Base-by-base conservation (phyloP, 2,113 vertebrate species). In the Tinamus guttatus region DNA sequence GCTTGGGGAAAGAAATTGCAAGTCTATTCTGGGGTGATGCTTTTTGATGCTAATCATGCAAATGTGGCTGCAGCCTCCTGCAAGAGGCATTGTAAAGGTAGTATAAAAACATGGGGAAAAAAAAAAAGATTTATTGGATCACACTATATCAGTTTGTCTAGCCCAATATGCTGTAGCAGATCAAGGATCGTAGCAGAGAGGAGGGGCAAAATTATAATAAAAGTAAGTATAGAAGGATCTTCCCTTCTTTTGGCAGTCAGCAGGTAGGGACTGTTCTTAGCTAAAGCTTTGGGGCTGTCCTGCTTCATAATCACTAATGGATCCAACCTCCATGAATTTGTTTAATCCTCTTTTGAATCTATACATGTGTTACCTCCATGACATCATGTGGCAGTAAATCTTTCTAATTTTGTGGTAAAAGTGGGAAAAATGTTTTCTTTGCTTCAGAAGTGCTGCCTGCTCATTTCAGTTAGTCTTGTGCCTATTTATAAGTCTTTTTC, bases 321-420 rank as follows among this genome's bases (percentile, higher is more conserved):
- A 30, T 95, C 73, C 81, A 77, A 38, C 34, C 32, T 73, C 34
- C 47, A 47, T 69, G 86, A 22, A 65, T 91, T 89, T 65, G 36
- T 73, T 89, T 91, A 94, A 96, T 95, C 89, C 58, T 93, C 81
- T 93, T 92, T 89, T 63, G 15, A 68, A 47, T 28, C 68, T 69
- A 47, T 41, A 62, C 67, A 43, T 81, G 27, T 92, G 22, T 69
- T 32, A 43, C 77, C 41, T 90, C 47, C 19, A 12, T 54, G 24
- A 30, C 68, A 56, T 56, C 38, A 45, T 27, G 68, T 71, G 80
- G 38, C 51, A 90, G 45, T 0, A 7, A 71, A 67, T 92, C 73
- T 70, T 84, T 87, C 85, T 84, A 77, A 81, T 77, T 92, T 70
- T 45, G 12, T 60, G 3, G 34, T 69, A 7, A 43, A 52, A 36